phyloP scores from a whole-genome alignment of 2,888 invertebrate species.

The Drosophila cognata region DNA sequence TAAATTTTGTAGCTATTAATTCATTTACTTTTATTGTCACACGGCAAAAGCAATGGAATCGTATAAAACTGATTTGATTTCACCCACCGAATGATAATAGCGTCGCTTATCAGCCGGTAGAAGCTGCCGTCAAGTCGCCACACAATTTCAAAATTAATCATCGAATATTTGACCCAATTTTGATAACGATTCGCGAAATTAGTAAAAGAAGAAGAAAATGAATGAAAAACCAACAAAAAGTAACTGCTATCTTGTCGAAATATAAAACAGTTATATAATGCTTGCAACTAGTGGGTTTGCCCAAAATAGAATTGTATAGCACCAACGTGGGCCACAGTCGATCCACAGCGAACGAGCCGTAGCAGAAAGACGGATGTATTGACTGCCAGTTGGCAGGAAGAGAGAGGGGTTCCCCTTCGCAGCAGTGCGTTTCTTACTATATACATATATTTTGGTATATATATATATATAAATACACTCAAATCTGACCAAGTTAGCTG shows the following conservation, averaged over 20 bases:
- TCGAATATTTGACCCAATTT: conserved; percentile 36
- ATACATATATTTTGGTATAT: background rate
- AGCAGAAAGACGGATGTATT: background rate
- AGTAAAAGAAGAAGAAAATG: background rate
- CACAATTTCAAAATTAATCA: conserved; percentile 14
- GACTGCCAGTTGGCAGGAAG: background rate
- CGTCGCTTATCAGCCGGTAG: conserved; percentile 10
- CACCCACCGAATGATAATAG: background rate
- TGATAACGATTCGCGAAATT: conserved; percentile 26
- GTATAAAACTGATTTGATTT: conserved; percentile 7
- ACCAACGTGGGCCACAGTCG: background rate
- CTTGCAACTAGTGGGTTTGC: background rate
- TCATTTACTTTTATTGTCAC: conserved; percentile 2
- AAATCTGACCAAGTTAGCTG: conserved; percentile 7
- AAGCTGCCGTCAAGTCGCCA: background rate
- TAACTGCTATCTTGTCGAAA: background rate
- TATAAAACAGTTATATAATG: background rate
- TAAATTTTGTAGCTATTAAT: background rate
- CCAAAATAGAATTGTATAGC: background rate
- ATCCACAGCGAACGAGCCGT: background rate
- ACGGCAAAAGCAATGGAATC: background rate
- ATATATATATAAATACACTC: background rate
- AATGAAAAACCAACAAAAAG: background rate
- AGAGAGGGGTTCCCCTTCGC: background rate
- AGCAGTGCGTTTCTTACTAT: background rate